Evolutionary conservation across 2,888 invertebrate genomes (phyloP), one percentile per base, ranked within the genome.

Genomic region (Ectemnius lituratus): DNA sequence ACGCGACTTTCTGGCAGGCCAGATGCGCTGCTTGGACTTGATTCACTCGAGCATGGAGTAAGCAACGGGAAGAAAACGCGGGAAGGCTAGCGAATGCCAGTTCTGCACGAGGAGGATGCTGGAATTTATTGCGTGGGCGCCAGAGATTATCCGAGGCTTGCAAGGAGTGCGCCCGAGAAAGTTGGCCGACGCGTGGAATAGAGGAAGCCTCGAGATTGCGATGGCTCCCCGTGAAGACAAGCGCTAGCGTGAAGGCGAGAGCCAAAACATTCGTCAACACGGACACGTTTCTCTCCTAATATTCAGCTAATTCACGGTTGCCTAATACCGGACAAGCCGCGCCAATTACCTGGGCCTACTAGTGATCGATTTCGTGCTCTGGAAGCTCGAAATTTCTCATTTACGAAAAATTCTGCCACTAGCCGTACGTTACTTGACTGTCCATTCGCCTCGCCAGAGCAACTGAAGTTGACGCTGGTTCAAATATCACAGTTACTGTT

Each of bases 391-490:
- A 65, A 18, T 70, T 13, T 74, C 23, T 78, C 70, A 78, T 77
- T 76, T 77, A 75, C 67, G 47, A 74, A 63, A 59, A 66, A 57
- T 70, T 49, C 16, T 62, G 56, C 66, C 70, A 73, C 79, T 37
- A 37, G 37, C 65, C 64, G 67, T 74, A 79, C 79, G 82, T 82
- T 81, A 74, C 70, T 79, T 67, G 59, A 60, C 67, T 73, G 62
- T 70, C 75, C 80, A 78, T 78, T 80, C 83, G 82, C 76, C 70
- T 76, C 78, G 62, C 75, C 71, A 73, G 81, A 80, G 83, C 84
- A 85, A 86, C 86, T 87, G 87, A 86, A 86, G 84, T 88, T 86
- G 86, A 86, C 84, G 86, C 85, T 82, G 76, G 80, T 87, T 87
- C 81, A 87, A 87, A 84, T 86, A 85, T 88, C 82, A 88, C 86